Base-by-base conservation (phyloP, 2,113 vertebrate genomes). In the Heptranchias perlo region DNA sequence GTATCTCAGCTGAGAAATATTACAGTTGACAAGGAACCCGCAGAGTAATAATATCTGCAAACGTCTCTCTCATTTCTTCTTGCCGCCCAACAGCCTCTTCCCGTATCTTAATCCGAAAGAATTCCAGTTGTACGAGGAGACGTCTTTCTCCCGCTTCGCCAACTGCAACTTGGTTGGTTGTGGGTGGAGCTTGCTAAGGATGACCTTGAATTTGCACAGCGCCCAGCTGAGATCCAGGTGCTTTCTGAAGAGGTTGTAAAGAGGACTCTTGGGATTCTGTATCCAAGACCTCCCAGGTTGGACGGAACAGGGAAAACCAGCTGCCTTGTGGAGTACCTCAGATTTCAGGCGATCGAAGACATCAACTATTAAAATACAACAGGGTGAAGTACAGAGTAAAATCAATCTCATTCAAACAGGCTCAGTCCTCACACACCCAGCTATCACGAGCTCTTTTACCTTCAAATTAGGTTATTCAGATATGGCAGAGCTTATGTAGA, bases 41-140 rank as follows among this genome's bases (percentile, higher is more conserved):
- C 92, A 67, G 61, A 1, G n/a, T 94, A 44, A 64, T 65, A 28
- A 94, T 44, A 44, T 54, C 69, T 58, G 13, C 64, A 92, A 54
- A 61, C 93, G 76, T 67, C 47, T 21, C n/a, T 82, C 61, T 82
- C 95, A 96, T 44, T 39, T 84, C 73, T 78, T 58, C 52, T 18
- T 10, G 4, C 35, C 14, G 14, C 7, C 21, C 0, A 47, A 35
- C 94, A 95, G 96, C 96, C 97, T 97, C 96, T 97, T 97, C 67
- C 98, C 98, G 0, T 98, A 98, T 96, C 98, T 97, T 73, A 98
- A 96, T 16, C 98, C 98, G 1, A 98, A 98, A 14, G 98, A 98
- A 96, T 98, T 98, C 97, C 97, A 98, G 96, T 98, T 98, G 96
- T 97, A 98, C 44, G 97, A 87, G 0, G 97, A 96, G n/a, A 97